Conservation (phyloP, 2,113 vertebrate species). For the Paralichthys olivaceus region DNA sequence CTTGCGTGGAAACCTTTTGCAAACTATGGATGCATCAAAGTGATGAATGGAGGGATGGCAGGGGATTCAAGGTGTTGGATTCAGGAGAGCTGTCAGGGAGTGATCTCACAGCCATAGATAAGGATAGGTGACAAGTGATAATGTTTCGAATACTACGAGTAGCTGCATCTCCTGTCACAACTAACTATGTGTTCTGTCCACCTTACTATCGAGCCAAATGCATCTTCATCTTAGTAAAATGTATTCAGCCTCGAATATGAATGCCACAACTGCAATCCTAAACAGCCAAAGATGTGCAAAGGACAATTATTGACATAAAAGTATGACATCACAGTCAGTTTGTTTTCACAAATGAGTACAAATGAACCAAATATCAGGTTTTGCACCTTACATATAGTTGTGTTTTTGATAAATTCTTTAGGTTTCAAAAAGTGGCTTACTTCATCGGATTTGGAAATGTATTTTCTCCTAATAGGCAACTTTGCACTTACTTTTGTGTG, state of each 20-base stretch:
- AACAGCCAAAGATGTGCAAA: conserved; percentile 11
- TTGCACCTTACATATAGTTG: neutral
- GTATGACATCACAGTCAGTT: neutral
- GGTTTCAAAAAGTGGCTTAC: neutral
- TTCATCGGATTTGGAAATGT: neutral
- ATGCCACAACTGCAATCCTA: conserved; percentile 21
- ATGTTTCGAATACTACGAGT: conserved; percentile 35
- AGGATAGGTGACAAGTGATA: conserved; percentile 60
- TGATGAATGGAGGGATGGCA: conserved; percentile 70
- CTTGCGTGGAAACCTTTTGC: conserved; percentile 75
- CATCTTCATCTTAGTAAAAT: conserved; percentile 32
- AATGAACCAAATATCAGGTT: neutral
- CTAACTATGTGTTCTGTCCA: conserved; percentile 20
- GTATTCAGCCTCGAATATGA: conserved; percentile 32
- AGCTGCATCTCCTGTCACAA: conserved; percentile 25
- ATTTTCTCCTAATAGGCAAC: neutral
- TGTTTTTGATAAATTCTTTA: too few relatives aligned
- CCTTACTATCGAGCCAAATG: conserved; percentile 29
- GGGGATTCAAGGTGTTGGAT: conserved; percentile 51
- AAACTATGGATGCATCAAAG: conserved; percentile 65
- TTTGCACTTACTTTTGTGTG: too few relatives aligned
- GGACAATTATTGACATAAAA: neutral
- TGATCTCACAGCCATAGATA: conserved; percentile 62
- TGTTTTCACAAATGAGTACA: neutral
- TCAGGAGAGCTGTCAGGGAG: conserved; percentile 24